phyloP scores from a whole-genome alignment of 2,888 invertebrate species.

The Orthonevra nobilis region DNA sequence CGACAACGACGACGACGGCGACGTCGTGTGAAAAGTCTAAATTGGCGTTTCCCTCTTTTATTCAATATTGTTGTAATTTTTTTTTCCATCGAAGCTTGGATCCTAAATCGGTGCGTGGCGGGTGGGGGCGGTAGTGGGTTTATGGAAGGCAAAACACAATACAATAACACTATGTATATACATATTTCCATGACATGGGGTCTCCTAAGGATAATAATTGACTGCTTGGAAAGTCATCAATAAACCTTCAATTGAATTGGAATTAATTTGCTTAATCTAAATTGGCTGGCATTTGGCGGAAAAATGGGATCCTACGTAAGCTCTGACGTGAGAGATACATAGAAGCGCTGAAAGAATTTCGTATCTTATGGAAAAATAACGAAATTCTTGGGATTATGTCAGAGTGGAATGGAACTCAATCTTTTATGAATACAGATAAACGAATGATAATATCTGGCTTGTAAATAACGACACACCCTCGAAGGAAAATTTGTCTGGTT shows the following conservation, averaged over 20 bases:
- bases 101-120: constrained; percentile 2
- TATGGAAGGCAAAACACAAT: too few species aligned
- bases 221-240: constrained; percentile 55
- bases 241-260: constrained; percentile 56
- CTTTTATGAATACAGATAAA: too few species aligned
- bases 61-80: background rate
- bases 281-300: constrained; percentile 1
- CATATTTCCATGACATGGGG: constrained; percentile 28
- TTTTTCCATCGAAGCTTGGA: constrained; percentile 7
- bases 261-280: constrained; percentile 49
- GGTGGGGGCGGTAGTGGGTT: too few species aligned
- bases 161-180: too few species aligned
- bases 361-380: background rate
- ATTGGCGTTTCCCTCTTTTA: too few species aligned
- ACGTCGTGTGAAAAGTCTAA: constrained; percentile 23
- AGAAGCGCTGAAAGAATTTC: background rate
- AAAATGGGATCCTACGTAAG: constrained; percentile 1
- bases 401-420: too few species aligned
- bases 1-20: constrained; percentile 11
- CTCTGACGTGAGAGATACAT: background rate
- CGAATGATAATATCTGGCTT: too few species aligned
- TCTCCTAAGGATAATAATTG: constrained; percentile 43
- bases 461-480: too few species aligned
- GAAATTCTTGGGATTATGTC: background rate
- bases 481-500: too few species aligned